Conservation (phyloP, 2,888 invertebrate species). For the Pomacea canaliculata region DNA sequence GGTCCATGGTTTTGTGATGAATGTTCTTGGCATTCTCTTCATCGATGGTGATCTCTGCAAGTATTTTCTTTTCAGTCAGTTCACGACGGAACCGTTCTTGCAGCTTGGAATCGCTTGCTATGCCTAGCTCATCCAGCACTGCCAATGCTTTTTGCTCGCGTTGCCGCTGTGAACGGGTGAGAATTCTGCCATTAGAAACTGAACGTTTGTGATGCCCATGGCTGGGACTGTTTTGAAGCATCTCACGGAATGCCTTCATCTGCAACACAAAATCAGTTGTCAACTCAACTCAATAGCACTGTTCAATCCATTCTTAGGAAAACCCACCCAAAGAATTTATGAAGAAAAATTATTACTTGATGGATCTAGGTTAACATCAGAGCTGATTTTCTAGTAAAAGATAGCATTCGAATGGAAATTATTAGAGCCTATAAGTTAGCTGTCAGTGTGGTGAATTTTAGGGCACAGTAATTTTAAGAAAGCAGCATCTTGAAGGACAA, state of each 20-base stretch:
- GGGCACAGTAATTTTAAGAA: too few relatives aligned
- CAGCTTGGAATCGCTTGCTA: slow-evolving; percentile 40
- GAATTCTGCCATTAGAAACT: background rate
- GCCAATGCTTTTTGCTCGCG: slow-evolving; percentile 33
- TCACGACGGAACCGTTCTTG: slow-evolving; percentile 23
- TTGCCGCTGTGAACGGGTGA: background rate
- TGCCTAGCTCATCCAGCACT: slow-evolving; percentile 51
- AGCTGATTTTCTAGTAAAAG: too few relatives aligned
- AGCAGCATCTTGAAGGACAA: too few relatives aligned
- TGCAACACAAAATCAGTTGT: slow-evolving; percentile 25
- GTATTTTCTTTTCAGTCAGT: slow-evolving; percentile 18
- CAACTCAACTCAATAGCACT: too few relatives aligned
- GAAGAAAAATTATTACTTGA: too few relatives aligned
- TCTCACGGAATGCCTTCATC: slow-evolving; percentile 50
- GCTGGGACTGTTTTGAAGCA: slow-evolving; percentile 39
- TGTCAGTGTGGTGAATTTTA: too few relatives aligned
- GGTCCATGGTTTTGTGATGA: slow-evolving; percentile 10
- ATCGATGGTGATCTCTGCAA: slow-evolving; percentile 17
- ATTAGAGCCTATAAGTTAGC: too few relatives aligned
- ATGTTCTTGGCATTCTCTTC: slow-evolving; percentile 18
- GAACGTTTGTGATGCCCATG: slow-evolving; percentile 23
- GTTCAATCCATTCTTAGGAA: too few relatives aligned
- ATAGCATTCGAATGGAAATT: too few relatives aligned
- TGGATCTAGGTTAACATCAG: too few relatives aligned
- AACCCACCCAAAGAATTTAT: too few relatives aligned